Evolutionary conservation across 2,113 vertebrate genomes (phyloP), one percentile per base, ranked within the genome.

Genomic region (Phyllostomus discolor): DNA sequence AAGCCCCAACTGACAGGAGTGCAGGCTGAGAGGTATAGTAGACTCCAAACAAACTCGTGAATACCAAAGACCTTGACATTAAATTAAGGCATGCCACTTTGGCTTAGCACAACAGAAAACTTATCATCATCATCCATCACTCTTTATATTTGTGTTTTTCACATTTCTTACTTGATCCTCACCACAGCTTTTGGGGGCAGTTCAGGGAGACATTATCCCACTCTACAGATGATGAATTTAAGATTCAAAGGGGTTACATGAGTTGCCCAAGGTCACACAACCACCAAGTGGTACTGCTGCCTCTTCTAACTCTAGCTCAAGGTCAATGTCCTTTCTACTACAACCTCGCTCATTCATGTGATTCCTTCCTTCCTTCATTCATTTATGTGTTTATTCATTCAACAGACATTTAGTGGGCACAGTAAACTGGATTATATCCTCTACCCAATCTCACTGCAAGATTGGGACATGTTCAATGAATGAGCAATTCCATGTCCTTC

Each of bases 221-320:
- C 66, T 64, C 59, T 67, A 24, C 33, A 38, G 24, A 46, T 19
- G n/a, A 88, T 10, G 35, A 95, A 64, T 57, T 28, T 7, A 38
- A 38, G 43, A 17, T 54, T 75, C 50, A 33, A 73, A 85, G 22
- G 11, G 26, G 20, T 64, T 35, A 11, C 5, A 50, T 4, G 43
- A 10, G 24, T 8, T 22, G 10, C 38, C 15, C 54, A 50, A 59
- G n/a, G 22, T 19, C 43, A 41, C 16, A 17, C 17, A 66, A 20
- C 35, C 0, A 31, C 28, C 14, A 16, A 80, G 16, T 0, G 3
- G 28, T 4, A 38, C 1, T 31, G 50, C 2, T 17, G 16, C n/a
- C 24, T 73, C 64, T 82, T 70, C 33, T 66, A 28, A 62, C 33
- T 66, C 64, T 1, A 38, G n/a, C 4, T 17, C 0, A 20, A 88